phyloP scores from a whole-genome alignment of 1,140 invertebrate species.

The Lordiphosa stackelbergi region DNA sequence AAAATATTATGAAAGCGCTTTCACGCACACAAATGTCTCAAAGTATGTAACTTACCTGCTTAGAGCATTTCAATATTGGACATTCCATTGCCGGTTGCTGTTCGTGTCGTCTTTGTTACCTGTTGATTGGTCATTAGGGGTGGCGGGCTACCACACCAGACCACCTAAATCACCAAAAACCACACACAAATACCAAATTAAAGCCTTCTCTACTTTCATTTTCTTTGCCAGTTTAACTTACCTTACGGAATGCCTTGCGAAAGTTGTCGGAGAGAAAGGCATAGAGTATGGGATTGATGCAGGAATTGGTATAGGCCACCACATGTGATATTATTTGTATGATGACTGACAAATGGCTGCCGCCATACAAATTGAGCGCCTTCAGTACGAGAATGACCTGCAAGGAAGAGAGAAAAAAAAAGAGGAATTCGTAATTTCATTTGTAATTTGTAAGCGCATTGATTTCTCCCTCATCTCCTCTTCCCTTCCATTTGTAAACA shows the following conservation, averaged over 20 bases:
- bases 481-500: constrained; percentile 17
- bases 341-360: constrained; percentile 82
- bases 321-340: constrained; percentile 91
- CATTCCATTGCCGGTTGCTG: constrained; percentile 72
- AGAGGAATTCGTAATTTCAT: constrained; percentile 26
- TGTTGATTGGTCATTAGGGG: constrained; percentile 64
- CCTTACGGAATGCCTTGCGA: constrained; percentile 87
- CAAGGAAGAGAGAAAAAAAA: constrained; percentile 4
- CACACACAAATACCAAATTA: too few species aligned
- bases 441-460: constrained; percentile 46
- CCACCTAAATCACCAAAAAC: constrained; percentile 39
- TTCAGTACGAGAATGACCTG: constrained; percentile 88
- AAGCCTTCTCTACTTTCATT: background rate
- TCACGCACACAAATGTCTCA: too few species aligned
- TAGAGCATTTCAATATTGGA: constrained; percentile 76
- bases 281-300: constrained; percentile 97
- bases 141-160: constrained; percentile 72
- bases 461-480: constrained; percentile 16
- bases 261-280: constrained; percentile 92
- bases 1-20: too few species aligned
- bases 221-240: too few species aligned
- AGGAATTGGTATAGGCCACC: constrained; percentile 96
- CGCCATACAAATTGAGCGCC: constrained; percentile 84
- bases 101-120: constrained; percentile 71
- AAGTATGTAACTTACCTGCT: constrained; percentile 24